Evolutionary conservation across 2,888 invertebrate species (phyloP).

Genomic region (Ophioninae sp.): DNA sequence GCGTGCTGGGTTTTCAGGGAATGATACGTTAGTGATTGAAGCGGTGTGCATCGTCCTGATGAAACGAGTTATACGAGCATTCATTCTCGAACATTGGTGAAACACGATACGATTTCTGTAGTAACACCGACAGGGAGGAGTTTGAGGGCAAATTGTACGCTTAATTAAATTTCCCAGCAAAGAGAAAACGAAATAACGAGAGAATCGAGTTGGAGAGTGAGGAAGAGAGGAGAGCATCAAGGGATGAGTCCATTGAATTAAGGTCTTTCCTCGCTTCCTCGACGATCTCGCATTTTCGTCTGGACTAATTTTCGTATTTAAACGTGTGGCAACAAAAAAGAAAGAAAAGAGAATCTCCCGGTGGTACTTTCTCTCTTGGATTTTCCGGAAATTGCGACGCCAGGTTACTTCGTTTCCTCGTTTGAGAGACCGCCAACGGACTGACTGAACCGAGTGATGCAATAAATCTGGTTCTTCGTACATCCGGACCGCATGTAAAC

Average conservation of each 20-base stretch:
- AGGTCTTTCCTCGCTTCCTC: constrained; percentile 18
- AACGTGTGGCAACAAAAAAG: not conserved
- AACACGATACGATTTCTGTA: constrained; percentile 13
- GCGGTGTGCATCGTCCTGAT: not conserved
- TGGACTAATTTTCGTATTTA: not conserved
- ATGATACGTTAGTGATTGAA: too few relatives aligned
- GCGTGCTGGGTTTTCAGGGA: too few relatives aligned
- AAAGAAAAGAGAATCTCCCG: too few relatives aligned
- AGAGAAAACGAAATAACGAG: not conserved
- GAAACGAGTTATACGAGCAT: not conserved
- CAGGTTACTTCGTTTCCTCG: too few relatives aligned
- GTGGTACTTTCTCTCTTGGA: too few relatives aligned
- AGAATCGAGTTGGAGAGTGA: not conserved
- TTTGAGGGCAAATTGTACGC: constrained; percentile 10
- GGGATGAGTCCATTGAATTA: constrained; percentile 4
- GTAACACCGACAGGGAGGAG: not conserved
- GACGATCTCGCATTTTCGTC: not conserved
- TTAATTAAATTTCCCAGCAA: constrained; percentile 33
- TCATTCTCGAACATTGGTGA: constrained; percentile 13
- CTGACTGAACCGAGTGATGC: not conserved
- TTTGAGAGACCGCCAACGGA: not conserved
- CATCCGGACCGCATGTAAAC: too few relatives aligned
- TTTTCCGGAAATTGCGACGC: not conserved
- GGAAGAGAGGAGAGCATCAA: not conserved
- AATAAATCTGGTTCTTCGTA: not conserved